Evolutionary conservation across 2,797 vertebrate species (phyloP).

Genomic region (Brachyrhaphis roseni): DNA sequence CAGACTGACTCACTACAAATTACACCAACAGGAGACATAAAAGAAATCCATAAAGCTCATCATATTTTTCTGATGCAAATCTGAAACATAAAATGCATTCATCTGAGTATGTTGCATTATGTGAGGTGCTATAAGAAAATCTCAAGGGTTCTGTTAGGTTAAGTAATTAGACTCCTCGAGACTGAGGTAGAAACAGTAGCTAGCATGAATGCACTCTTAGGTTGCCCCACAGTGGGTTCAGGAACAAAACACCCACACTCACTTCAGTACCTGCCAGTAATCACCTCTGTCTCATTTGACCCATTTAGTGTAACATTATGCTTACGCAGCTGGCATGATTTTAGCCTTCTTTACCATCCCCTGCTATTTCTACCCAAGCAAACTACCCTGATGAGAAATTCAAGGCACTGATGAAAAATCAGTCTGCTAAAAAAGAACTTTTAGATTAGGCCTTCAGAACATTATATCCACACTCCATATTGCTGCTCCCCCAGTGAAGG

Average conservation of each 20-base stretch:
- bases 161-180: conserved; percentile 62
- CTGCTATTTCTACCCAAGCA: conserved; percentile 55
- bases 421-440: conserved; percentile 55
- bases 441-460: conserved; percentile 51
- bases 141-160: conserved; percentile 51
- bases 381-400: conserved; percentile 70
- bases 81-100: conserved; percentile 38
- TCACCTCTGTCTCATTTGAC: conserved; percentile 73
- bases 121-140: conserved; percentile 24
- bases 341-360: conserved; percentile 52
- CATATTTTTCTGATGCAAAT: conserved; percentile 29
- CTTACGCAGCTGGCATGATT: conserved; percentile 70
- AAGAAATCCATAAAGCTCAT: conserved; percentile 29
- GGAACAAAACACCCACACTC: conserved; percentile 66
- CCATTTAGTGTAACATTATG: conserved; percentile 74
- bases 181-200: conserved; percentile 35
- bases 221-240: conserved; percentile 51
- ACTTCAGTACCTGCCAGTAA: conserved; percentile 63
- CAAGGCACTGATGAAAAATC: conserved; percentile 62
- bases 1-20: conserved; percentile 44
- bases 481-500: conserved; percentile 41
- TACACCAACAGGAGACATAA: conserved; percentile 32
- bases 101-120: conserved; percentile 21
- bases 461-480: conserved; percentile 43
- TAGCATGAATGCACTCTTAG: conserved; percentile 64